These are phyloP conservation scores for Mystacornis crossleyi DNA, from an alignment of 2,113 vertebrate species.

Conservation along the genomic window DNA sequence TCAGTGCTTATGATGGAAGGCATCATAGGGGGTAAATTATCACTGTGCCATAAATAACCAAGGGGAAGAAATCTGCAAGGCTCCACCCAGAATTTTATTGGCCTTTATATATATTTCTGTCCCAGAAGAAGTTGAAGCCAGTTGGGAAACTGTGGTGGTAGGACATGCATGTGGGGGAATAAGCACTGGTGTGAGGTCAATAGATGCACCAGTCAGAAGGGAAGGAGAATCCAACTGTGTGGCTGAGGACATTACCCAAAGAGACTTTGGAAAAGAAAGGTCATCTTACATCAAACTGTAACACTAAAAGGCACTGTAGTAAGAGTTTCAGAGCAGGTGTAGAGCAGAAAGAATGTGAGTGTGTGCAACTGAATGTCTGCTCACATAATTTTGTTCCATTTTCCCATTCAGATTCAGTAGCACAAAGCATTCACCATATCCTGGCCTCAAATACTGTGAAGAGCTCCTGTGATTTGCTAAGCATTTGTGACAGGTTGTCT, in stretches of 20 bases:
- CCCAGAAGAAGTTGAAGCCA: not conserved
- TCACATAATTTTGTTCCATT: not conserved
- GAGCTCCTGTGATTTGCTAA: not conserved
- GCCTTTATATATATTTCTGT: not conserved
- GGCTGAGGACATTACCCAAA: not conserved
- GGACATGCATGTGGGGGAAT: rapidly evolving
- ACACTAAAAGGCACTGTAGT: not conserved
- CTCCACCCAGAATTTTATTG: not conserved
- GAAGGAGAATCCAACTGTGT: not conserved
- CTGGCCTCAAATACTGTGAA: not conserved
- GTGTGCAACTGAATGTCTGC: not conserved
- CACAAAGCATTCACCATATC: not conserved
- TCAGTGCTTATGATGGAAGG: not conserved
- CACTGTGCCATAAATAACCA: not conserved
- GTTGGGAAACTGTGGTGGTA: not conserved
- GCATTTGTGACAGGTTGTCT: not conserved
- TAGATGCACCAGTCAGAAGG: not conserved
- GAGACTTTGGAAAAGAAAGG: not conserved
- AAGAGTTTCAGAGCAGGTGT: not conserved
- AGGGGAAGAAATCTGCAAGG: not conserved
- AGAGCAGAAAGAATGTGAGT: not conserved
- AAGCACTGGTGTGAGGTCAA: not conserved
- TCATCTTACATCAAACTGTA: not conserved
- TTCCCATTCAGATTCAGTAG: not conserved
- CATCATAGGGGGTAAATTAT: not conserved